Conservation (phyloP, 2,113 vertebrate genomes). For the Bufo bufo region DNA sequence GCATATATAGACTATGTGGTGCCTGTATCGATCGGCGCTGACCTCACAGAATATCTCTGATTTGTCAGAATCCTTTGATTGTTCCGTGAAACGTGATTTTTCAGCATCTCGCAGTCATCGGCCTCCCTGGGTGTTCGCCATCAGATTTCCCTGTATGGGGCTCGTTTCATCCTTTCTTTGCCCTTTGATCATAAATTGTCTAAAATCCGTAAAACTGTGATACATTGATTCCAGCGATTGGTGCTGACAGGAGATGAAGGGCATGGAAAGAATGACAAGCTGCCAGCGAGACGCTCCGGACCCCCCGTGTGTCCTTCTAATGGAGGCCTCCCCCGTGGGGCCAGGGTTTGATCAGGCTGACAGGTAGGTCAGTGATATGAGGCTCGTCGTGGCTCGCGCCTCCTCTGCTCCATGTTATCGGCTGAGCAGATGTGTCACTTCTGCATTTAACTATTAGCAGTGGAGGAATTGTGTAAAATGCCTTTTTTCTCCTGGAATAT, state of each 20-base stretch:
- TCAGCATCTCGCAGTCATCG: neutral
- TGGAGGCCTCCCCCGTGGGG: slow-evolving; percentile 27
- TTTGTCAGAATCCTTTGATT: neutral
- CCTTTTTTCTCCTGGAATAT: neutral
- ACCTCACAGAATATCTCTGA: too few species aligned
- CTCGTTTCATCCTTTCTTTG: neutral
- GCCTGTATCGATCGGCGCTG: too few species aligned
- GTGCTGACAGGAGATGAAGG: neutral
- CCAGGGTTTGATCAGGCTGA: slow-evolving; percentile 28
- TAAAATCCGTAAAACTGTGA: neutral
- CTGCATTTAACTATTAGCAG: neutral
- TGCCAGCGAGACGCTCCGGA: slow-evolving; percentile 17
- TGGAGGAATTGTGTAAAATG: neutral
- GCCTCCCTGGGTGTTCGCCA: neutral
- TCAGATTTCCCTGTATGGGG: neutral
- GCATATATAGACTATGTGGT: neutral
- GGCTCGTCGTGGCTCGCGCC: neutral
- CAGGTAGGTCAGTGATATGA: slow-evolving; percentile 1
- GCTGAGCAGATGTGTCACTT: neutral
- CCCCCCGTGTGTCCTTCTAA: slow-evolving; percentile 23
- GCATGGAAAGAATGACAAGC: neutral
- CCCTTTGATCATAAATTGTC: neutral
- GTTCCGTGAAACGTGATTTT: neutral
- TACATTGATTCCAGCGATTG: slow-evolving; percentile 23
- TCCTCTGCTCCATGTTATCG: neutral